Base-by-base conservation (phyloP, 2,113 vertebrate species). In the Larimichthys polyactis region DNA sequence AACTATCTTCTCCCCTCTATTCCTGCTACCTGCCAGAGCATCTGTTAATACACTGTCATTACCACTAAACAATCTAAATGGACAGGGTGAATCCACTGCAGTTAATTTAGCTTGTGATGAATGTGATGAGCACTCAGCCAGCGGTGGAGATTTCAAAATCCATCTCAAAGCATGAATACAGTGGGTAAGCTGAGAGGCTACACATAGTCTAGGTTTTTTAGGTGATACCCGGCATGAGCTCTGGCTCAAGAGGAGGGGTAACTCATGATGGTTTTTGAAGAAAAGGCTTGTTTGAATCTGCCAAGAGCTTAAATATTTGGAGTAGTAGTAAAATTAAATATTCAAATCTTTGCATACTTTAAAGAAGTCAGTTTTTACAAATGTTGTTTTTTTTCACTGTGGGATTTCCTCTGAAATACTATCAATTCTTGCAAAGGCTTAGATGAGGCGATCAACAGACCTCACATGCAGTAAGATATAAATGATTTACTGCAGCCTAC, bases 41-140 rank as follows among this genome's bases (percentile, higher is more conserved):
- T 86, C 78, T 86, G 82, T 77, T 89, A 90, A 87, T 90, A 85
- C 10, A 40, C 73, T 58, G 78, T 78, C 77, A 89, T 90, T 90
- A 87, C n/a, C 52, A 20, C 90, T 69, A 85, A 91, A 84, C 85
- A 91, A 84, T 89, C 75, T 36, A 83, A 87, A 87, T 51, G 75
- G 79, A 91, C 81, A 76, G 74, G 81, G 63, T 49, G 58, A 81
- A 69, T 77, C 78, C 66, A 81, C 64, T n/a, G 77, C 83, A 84
- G 78, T 82, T 90, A 70, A 90, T 92, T 89, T 84, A 71, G 74
- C 87, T 32, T n/a, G 67, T 79, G 78, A 87, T 85, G 78, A 90
- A 89, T 81, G 75, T 66, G 70, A 52, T 40, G 64, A 73, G 24
- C 17, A 62, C 71, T 83, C 71, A 75, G 77, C 40, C 52, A 54